phyloP scores from a whole-genome alignment of 2,113 vertebrate species.

The Hystrix brachyura region DNA sequence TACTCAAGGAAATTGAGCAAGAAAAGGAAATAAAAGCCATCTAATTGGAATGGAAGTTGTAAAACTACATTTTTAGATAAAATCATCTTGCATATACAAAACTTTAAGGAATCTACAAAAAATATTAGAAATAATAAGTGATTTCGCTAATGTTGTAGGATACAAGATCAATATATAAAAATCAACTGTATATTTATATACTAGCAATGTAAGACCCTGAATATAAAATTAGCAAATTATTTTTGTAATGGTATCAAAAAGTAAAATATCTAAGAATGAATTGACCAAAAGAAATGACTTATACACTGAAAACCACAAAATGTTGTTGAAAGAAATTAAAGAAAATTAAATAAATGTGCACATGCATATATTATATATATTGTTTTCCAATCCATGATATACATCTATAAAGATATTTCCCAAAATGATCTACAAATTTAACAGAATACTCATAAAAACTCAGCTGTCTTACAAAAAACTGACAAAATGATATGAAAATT shows the following conservation, averaged over 20 bases:
- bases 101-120: background rate
- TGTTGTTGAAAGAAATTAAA: constrained; percentile 16
- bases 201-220: background rate
- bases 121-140: background rate
- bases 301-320: background rate
- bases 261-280: background rate
- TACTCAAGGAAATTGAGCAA: background rate
- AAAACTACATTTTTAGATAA: background rate
- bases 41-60: background rate
- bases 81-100: background rate
- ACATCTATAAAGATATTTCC: background rate
- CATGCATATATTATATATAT: background rate
- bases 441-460: constrained; percentile 2
- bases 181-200: background rate
- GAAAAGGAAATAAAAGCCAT: constrained; percentile 11
- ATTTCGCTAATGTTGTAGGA: background rate
- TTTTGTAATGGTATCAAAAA: background rate
- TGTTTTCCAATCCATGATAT: background rate
- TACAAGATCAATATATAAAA: background rate
- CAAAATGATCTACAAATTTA: constrained; percentile 23
- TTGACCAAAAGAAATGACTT: background rate
- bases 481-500: background rate
- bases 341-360: background rate
- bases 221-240: constrained; percentile 21
- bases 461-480: background rate